These are phyloP conservation scores for Encarsia formosa DNA, from an alignment of 2,888 invertebrate species.

Conservation along the genomic window DNA sequence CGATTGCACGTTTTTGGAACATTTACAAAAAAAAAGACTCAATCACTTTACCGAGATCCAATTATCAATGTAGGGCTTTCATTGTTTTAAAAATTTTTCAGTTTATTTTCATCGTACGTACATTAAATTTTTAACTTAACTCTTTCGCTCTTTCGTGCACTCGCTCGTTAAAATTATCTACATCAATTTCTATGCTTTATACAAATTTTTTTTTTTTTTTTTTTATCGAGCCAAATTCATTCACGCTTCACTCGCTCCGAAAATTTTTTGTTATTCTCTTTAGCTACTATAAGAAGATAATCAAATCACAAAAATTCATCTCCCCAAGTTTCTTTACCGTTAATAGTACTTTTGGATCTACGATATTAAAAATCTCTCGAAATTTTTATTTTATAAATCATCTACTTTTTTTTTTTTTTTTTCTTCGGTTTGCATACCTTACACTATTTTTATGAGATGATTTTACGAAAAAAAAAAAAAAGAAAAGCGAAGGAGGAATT, in stretches of 20 bases:
- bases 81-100: too few species aligned
- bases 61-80: too few species aligned
- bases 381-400: background rate
- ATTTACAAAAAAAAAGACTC: too few species aligned
- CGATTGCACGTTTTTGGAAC: too few species aligned
- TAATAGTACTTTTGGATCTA: constrained; percentile 8
- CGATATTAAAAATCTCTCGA: constrained; percentile 11
- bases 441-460: background rate
- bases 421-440: background rate
- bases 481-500: too few species aligned
- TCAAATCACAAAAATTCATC: constrained; percentile 22
- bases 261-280: constrained; percentile 16
- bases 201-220: constrained; percentile 29
- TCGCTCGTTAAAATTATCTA: constrained; percentile 37
- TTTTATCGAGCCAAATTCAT: constrained; percentile 12
- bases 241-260: constrained; percentile 1
- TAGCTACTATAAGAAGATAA: constrained; percentile 23
- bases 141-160: background rate
- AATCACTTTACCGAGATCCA: too few species aligned
- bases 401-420: background rate
- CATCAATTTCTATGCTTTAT: constrained; percentile 42
- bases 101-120: too few species aligned
- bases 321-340: constrained; percentile 6
- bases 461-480: constrained; percentile 10
- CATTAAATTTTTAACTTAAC: too few species aligned